A percentile compares a stretch with the other conserved stretches of the same genome.
These are phyloP conservation scores for Antechinus flavipes DNA, from an alignment of 2,113 vertebrate species.

Conservation along the genomic window DNA sequence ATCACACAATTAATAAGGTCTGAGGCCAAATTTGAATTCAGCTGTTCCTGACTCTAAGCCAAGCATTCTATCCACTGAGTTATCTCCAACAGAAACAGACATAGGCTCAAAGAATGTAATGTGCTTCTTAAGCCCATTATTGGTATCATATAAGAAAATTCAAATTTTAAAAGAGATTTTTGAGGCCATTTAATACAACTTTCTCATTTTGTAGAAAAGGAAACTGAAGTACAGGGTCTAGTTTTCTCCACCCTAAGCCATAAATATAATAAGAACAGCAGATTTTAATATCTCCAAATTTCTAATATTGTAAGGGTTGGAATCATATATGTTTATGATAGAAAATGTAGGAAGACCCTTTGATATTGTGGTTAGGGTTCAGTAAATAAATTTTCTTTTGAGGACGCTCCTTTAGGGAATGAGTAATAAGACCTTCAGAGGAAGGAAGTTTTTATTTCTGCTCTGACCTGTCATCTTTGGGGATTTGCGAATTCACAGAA, in stretches of 20 bases:
- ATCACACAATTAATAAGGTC: neutral
- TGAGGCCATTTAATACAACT: neutral
- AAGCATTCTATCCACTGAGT: neutral
- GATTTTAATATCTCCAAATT: slow-evolving; percentile 1
- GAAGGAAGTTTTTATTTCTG: neutral
- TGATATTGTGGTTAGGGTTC: neutral
- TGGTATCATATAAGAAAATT: neutral
- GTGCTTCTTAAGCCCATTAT: neutral
- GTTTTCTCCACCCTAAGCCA: neutral
- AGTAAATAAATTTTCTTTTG: neutral
- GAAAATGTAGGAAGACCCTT: slow-evolving; percentile 3
- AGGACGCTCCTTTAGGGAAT: neutral
- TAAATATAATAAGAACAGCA: neutral
- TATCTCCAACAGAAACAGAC: neutral
- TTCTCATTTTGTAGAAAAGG: neutral
- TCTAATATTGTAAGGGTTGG: neutral
- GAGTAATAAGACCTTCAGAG: neutral
- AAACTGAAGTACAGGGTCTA: neutral
- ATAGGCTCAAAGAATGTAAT: neutral
- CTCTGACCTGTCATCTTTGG: neutral
- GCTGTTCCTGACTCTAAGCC: neutral
- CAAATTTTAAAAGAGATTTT: neutral
- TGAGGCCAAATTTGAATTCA: neutral
- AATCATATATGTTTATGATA: neutral
- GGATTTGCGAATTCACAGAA: neutral